Evolutionary conservation across 2,888 invertebrate species (phyloP), one percentile per base, ranked within the genome.

Genomic region (Rotaria sp.): DNA sequence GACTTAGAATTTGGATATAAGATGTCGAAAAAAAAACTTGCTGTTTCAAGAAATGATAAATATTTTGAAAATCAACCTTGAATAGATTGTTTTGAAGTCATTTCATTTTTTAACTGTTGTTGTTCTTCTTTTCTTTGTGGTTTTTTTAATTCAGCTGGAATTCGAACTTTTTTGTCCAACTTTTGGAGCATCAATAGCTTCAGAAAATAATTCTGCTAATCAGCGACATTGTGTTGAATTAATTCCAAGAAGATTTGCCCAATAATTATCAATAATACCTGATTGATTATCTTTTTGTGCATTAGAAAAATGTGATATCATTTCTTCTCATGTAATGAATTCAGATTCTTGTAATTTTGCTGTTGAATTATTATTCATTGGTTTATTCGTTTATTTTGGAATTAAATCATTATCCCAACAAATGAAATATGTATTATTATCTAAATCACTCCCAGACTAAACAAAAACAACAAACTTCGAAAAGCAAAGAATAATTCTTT

Each of bases 351-450:
- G 57, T 4, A n/a, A 0, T 57, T 57, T 57, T 8, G 57, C 57
- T n/a, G 57, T 57, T 7, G 57, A 57, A 57, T 11, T 57, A n/a
- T 57, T n/a, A n/a, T 57, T n/a, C 57, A 57, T 57, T 8, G 57
- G n/a, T n/a, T 57, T 26, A 57, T 57, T 57, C 8, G 24, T n/a
- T n/a, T 57, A 1, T n/a, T 57, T 57, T n/a, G 57, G 57, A 57
- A 57, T 57, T 57, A 57, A n/a, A 57, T 57, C 57, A n/a, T 57
- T 57, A n/a, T 57, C 57, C 57, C 57, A 57, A 57, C 57, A 57
- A n/a, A 57, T 57, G 5, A 57, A n/a, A 57, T 57, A 57, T n/a
- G n/a, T 57, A n/a, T 57, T n/a, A n/a, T n/a, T n/a, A 57, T 57
- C 57, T 57, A 57, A 57, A 57, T 57, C 57, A 57, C 57, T 57